Base-by-base conservation (phyloP, 2,888 invertebrate species). In the Parnassius smintheus region DNA sequence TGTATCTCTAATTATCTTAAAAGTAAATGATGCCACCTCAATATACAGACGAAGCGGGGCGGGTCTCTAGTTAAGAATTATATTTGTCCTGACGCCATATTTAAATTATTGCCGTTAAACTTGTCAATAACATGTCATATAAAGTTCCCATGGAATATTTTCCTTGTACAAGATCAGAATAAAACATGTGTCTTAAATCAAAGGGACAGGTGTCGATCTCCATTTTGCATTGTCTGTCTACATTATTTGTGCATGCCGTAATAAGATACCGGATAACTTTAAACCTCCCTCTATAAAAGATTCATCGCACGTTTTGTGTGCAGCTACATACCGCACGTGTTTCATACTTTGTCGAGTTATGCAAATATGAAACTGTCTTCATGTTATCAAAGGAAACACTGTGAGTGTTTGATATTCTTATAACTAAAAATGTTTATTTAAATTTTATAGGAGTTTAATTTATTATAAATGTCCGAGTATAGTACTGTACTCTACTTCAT, bases 151-250 rank as follows among this genome's bases (percentile, higher is more conserved):
- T 45, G n/a, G 11, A 41, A 9, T 42, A 46, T 63, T 63, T 59
- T 63, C 63, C 63, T 62, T 56, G 50, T 51, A 59, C 55, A 56
- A 42, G 46, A 41, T 9, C 18, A 7, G 62, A 63, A 59, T 63
- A 63, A 63, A 54, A 59, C 63, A 63, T 63, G 12, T 62, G 59
- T 59, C 51, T 63, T 59, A 50, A 63, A 63, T 55, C 55, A 63
- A 52, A 35, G 18, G 42, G 59, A 59, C 63, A 63, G 63, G 63
- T 63, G 59, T 59, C 63, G 55, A 59, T 63, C 59, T 56, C 41
- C 52, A 56, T 63, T 63, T 12, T 51, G 13, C 41, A 42, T 48
- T 57, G 22, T 7, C n/a, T n/a, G 42, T 49, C 46, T 41, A 35
- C 62, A 54, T 45, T 35, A 54, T 45, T 35, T 56, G 45, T 13